Conservation (phyloP, 2,888 invertebrate species). For the Cactoblastis cactorum region DNA sequence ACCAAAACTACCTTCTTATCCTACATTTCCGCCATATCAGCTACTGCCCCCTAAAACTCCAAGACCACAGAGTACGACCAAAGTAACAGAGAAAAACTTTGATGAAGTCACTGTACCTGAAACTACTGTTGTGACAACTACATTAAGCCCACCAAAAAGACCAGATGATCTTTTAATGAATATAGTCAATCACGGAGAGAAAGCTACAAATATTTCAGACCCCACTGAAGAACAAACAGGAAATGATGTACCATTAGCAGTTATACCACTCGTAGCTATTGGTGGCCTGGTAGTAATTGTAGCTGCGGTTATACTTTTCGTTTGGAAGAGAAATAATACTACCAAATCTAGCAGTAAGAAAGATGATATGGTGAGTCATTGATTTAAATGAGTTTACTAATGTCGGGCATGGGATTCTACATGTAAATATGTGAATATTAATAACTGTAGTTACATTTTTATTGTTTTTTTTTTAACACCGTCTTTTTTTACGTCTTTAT, state of each 20-base stretch:
- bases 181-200: constrained; percentile 32
- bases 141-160: constrained; percentile 42
- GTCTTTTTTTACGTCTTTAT: too few relatives aligned
- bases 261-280: constrained; percentile 85
- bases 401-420: background rate
- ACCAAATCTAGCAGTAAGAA: constrained; percentile 83
- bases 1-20: background rate
- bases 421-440: background rate
- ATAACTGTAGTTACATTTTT: background rate
- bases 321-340: constrained; percentile 84
- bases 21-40: constrained; percentile 14
- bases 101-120: constrained; percentile 55
- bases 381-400: background rate
- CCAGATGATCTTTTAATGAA: constrained; percentile 44
- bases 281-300: constrained; percentile 84
- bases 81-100: constrained; percentile 43
- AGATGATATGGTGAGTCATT: constrained; percentile 84
- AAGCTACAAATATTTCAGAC: constrained; percentile 40
- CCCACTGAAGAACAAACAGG: constrained; percentile 57
- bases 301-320: constrained; percentile 83
- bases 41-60: constrained; percentile 40
- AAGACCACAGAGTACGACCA: constrained; percentile 48
- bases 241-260: constrained; percentile 80
- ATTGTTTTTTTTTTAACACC: too few relatives aligned
- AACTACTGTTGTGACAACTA: constrained; percentile 44